Evolutionary conservation across 2,888 invertebrate genomes (phyloP), one percentile per base, ranked within the genome.

Genomic region (Rosalia funebris): DNA sequence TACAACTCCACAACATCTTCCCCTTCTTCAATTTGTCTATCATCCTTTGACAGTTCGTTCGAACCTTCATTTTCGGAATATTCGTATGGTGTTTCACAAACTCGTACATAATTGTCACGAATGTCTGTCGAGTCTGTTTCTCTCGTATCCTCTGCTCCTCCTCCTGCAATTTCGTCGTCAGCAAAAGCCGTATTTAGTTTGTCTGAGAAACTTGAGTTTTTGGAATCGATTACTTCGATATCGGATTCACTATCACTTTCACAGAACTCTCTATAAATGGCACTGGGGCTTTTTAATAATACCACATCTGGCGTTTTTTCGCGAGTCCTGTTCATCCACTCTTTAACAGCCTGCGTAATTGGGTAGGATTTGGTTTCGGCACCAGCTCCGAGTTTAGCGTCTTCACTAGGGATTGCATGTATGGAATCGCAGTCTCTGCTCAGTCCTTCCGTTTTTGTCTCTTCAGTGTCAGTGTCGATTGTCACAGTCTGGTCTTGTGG

Each of bases 321-420:
- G 9, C 81, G 72, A 2, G 81, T 81, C 63, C 79, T 79, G 42
- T 80, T 79, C 68, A 88, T 82, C 88, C 88, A 88, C 54, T 85
- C 83, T 45, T 82, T 85, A 0, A 88, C 87, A 0, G 87, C 87
- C 44, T 83, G 80, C 1, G 86, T 87, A 57, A 88, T 84, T 9
- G 86, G 85, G 67, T 82, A 81, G 16, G 54, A 68, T 57, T 62
- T 65, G 15, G 46, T 46, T 48, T 66, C 63, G 16, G 56, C 56
- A 10, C 47, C 50, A 16, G 11, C 53, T 34, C 63, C 53, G 11
- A 32, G 32, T 32, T 32, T 42, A 1, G 9, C 20, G 2, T 42
- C 53, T 5, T 7, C 31, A 15, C 5, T 25, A n/a, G n/a, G n/a
- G n/a, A n/a, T n/a, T n/a, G n/a, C n/a, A n/a, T n/a, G n/a, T n/a